phyloP scores from a whole-genome alignment of 2,113 vertebrate species.

The Papio anubis region DNA sequence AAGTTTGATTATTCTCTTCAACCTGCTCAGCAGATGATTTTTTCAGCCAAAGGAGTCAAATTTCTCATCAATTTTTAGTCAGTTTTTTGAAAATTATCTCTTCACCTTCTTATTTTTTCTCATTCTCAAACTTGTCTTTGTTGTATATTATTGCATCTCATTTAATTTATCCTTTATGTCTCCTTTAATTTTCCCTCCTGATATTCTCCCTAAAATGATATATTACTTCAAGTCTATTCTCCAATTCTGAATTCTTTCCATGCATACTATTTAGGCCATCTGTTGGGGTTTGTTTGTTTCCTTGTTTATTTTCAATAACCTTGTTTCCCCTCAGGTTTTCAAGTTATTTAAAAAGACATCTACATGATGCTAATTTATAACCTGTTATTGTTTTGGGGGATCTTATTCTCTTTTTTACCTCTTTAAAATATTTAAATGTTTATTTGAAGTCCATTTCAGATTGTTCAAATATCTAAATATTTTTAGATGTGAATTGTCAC shows the following conservation, averaged over 20 bases:
- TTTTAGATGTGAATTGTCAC: conserved; percentile 15
- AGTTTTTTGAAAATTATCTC: not conserved
- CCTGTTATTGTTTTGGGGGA: not conserved
- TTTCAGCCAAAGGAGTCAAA: not conserved
- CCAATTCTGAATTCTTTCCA: conserved; percentile 35
- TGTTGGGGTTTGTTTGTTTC: conserved; percentile 31
- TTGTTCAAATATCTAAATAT: not conserved
- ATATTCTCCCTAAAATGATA: not conserved
- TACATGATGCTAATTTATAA: not conserved
- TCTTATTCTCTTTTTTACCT: conserved; percentile 22
- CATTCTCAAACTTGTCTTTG: conserved; percentile 23
- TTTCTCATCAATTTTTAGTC: conserved; percentile 3
- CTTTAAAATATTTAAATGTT: conserved; percentile 10
- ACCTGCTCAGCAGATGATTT: not conserved
- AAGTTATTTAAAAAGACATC: not conserved
- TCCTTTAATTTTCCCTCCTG: not conserved
- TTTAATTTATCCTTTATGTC: conserved; percentile 5
- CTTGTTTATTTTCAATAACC: conserved; percentile 16
- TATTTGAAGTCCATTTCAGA: not conserved
- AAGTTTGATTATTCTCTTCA: not conserved
- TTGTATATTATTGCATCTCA: not conserved
- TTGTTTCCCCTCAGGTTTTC: not conserved
- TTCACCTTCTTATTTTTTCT: not conserved
- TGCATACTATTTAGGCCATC: not conserved
- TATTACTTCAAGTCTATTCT: conserved; percentile 8